Conservation (phyloP, 2,797 vertebrate genomes). For the Characodon lateralis region DNA sequence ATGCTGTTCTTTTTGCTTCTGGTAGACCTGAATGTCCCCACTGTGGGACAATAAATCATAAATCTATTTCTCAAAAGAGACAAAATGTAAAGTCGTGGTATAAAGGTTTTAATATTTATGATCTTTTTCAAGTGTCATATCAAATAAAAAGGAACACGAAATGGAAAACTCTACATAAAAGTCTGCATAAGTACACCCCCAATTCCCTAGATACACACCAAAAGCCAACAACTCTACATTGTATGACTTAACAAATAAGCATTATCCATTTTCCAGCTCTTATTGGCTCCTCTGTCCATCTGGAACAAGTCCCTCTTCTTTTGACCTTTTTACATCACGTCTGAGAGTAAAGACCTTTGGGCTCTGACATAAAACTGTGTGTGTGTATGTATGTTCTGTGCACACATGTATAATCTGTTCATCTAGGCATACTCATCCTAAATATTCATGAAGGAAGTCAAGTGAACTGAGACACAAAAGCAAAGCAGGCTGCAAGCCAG, state of each 20-base stretch:
- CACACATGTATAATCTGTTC: constrained; percentile 4
- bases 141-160: too few relatives aligned
- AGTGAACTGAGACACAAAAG: constrained; percentile 64
- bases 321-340: constrained; percentile 42
- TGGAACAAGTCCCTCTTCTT: constrained; percentile 15
- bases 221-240: background rate
- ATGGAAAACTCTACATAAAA: too few relatives aligned
- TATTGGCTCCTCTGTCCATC: constrained; percentile 26
- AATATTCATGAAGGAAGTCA: constrained; percentile 68
- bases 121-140: too few relatives aligned
- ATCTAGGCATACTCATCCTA: constrained; percentile 30
- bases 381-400: constrained; percentile 7
- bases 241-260: background rate
- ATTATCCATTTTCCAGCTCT: background rate
- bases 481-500: constrained; percentile 48
- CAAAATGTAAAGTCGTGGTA: too few relatives aligned
- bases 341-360: constrained; percentile 46
- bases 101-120: too few relatives aligned
- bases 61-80: background rate
- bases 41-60: too few relatives aligned
- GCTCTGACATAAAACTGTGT: constrained; percentile 19
- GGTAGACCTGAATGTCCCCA: too few relatives aligned
- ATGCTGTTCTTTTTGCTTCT: too few relatives aligned
- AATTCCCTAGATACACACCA: background rate
- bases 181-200: too few relatives aligned